Conservation (phyloP, 2,113 vertebrate genomes). For the Sisor rabdophorus region DNA sequence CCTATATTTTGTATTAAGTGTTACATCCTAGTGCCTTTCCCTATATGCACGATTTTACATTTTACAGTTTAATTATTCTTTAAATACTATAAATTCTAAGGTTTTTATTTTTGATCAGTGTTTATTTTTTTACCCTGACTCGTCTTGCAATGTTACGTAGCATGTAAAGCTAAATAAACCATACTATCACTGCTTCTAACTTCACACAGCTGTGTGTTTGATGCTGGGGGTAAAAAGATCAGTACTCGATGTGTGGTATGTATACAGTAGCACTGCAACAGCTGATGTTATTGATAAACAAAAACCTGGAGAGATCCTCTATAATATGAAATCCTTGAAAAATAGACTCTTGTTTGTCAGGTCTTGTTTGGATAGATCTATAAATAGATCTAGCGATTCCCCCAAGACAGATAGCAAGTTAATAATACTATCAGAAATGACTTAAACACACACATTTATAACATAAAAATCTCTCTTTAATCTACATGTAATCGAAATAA, state of each 20-base stretch:
- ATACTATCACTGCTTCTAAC: background rate
- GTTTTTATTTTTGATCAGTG: background rate
- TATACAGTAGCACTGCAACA: conserved; percentile 59
- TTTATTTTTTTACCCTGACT: background rate
- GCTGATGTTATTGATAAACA: conserved; percentile 50
- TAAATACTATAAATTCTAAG: background rate
- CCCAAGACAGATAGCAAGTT: background rate
- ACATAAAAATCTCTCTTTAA: conserved; percentile 71
- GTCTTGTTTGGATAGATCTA: too few relatives aligned
- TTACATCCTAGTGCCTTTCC: background rate
- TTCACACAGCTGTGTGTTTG: background rate
- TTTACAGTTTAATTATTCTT: background rate
- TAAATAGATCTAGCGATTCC: too few relatives aligned
- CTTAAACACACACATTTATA: conserved; percentile 50
- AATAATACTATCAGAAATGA: background rate
- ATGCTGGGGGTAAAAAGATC: conserved; percentile 26
- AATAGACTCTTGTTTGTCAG: too few relatives aligned
- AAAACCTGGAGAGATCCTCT: conserved; percentile 38
- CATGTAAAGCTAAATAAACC: background rate
- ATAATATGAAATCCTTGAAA: conserved; percentile 27
- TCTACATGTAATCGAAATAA: conserved; percentile 72
- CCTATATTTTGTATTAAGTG: background rate
- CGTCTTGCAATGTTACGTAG: background rate
- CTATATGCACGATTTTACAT: too few relatives aligned
- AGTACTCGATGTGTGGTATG: conserved; percentile 63